A percentile compares a stretch with the other conserved stretches of the same genome.
phyloP scores from a whole-genome alignment of 2,888 invertebrate species.

The Kuschelorhynchus macadamiae region DNA sequence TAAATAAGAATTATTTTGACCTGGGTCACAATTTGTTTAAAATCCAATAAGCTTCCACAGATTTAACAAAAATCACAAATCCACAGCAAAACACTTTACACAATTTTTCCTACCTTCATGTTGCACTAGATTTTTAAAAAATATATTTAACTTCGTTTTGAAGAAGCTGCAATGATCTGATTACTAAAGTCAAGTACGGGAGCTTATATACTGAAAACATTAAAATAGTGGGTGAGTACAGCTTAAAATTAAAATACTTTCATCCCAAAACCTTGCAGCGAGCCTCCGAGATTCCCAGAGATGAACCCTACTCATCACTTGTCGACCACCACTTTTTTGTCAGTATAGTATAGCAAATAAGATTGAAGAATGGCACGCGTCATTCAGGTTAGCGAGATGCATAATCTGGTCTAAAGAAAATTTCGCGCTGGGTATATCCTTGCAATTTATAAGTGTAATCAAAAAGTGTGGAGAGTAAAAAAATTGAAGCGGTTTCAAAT shows the following conservation, averaged over 20 bases:
- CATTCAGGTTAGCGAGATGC: conserved; percentile 5
- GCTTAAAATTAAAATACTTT: conserved; percentile 64
- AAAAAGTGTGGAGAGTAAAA: too few species aligned
- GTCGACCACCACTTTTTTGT: conserved; percentile 9
- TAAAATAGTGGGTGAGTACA: conserved; percentile 62
- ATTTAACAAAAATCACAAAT: background rate
- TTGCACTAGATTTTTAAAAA: conserved; percentile 32
- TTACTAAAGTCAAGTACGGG: conserved; percentile 56
- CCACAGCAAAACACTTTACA: background rate
- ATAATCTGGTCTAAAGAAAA: conserved; percentile 32
- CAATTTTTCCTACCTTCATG: conserved; percentile 52
- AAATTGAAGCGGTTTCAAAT: too few species aligned
- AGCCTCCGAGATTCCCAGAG: conserved; percentile 55
- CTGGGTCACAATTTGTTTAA: too few species aligned
- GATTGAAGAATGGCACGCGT: conserved; percentile 25
- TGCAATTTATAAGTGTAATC: too few species aligned
- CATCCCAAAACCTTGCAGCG: conserved; percentile 64
- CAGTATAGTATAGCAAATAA: conserved; percentile 13
- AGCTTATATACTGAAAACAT: conserved; percentile 62
- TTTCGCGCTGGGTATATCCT: conserved; percentile 2
- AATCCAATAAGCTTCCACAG: too few species aligned
- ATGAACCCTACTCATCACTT: conserved; percentile 35
- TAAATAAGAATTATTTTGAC: too few species aligned
- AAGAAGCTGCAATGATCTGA: conserved; percentile 60
- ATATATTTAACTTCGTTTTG: background rate